Evolutionary conservation across 2,113 vertebrate species (phyloP), one percentile per base, ranked within the genome.

Genomic region (Syrrhaptes paradoxus): DNA sequence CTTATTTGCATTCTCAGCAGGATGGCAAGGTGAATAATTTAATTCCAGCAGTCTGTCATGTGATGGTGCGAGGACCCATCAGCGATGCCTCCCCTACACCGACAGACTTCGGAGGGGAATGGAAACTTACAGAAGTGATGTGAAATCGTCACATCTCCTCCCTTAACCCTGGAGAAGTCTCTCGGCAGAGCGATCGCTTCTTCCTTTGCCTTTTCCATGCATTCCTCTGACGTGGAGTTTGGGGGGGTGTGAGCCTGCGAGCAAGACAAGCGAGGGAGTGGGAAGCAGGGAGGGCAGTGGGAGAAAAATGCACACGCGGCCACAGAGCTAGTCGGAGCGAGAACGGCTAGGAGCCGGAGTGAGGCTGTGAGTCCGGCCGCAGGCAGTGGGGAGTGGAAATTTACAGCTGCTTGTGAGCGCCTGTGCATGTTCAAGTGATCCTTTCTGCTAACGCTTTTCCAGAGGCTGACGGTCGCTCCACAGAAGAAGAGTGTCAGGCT

Each of bases 191-290:
- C 3, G 41, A 92, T 95, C 91, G 36, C 96, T 95, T 96, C 96
- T 89, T 97, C 96, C 97, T 98, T 97, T 95, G 96, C 97, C 95
- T 97, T 97, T 89, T 97, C 95, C 90, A 95, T 96, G 96, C 97
- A 96, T 98, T 98, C 97, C 97, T 98, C 97, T 96, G 98, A 98
- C 97, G 96, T 98, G 98, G 92, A 96, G 96, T 86, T 94, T 45
- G 79, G 96, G n/a, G 43, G 85, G 31, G 79, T 54, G 77, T 41
- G 93, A 93, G 89, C 95, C 91, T 91, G 73, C 17, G 75, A 96
- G 88, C 62, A 34, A 87, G 85, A 49, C 76, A 28, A 94, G 90
- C 9, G 25, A 91, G 95, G 95, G 95, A 94, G 85, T 65, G 70
- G 92, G 96, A 85, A 90, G 91, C 18, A 21, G 80, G 94, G 82